Evolutionary conservation across 2,888 invertebrate species (phyloP), one percentile per base, ranked within the genome.

Genomic region (Seira ritae): DNA sequence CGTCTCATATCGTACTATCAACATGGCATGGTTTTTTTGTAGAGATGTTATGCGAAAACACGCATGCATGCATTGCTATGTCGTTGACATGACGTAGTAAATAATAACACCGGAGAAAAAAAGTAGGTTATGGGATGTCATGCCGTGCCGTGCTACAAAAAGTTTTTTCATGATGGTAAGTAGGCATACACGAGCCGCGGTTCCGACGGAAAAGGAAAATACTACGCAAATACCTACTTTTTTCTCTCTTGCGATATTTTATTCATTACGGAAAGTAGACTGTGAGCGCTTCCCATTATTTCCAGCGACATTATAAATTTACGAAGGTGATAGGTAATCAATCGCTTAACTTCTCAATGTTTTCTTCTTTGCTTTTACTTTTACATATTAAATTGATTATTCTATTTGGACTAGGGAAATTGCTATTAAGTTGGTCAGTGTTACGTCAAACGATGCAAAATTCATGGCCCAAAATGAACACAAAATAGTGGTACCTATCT

Each of bases 101-200:
- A 69, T 77, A 67, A 69, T 70, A 69, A 42, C 62, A 77, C 77
- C 77, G 77, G 77, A 77, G 77, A 77, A 77, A 77, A 70, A 77
- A 77, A 77, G 77, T 77, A 77, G 77, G 77, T 77, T 77, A 77
- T 20, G 69, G n/a, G 76, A 69, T 62, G 31, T 24, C 75, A 75
- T 75, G 75, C 24, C 68, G 46, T 55, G 17, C 24, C n/a, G n/a
- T 60, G 42, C 42, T 8, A 42, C 4, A 42, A 42, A 60, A 60
- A n/a, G 10, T 60, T 60, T 60, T 60, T 60, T 60, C n/a, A 60
- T 60, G 60, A 60, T 6, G 60, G n/a, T 6, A 60, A 8, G 17
- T 60, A 60, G n/a, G 17, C 60, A 60, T 60, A 17, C 4, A 42
- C 42, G 12, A 42, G 42, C 42, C 42, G n/a, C 17, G n/a, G 12